These are phyloP conservation scores for Drosophila murphyi DNA, from an alignment of 1,140 invertebrate species.

Conservation along the genomic window DNA sequence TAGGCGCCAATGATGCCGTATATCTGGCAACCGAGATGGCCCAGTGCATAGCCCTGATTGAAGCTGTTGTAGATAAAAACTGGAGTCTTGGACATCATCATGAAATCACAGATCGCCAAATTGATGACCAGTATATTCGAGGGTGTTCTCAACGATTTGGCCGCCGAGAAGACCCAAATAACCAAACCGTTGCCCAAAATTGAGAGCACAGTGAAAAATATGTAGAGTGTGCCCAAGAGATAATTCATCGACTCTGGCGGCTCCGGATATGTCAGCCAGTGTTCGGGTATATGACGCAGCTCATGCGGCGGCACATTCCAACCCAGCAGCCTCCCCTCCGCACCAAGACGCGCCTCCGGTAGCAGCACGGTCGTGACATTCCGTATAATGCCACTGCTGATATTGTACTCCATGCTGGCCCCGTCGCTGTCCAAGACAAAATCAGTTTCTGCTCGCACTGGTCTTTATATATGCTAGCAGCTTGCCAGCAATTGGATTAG, in stretches of 20 bases:
- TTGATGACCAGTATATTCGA: constrained; percentile 96
- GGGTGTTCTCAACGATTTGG: constrained; percentile 93
- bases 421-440: constrained; percentile 68
- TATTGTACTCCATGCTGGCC: constrained; percentile 58
- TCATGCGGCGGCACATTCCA: constrained; percentile 92
- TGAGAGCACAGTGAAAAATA: constrained; percentile 91
- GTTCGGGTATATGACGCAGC: constrained; percentile 91
- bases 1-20: constrained; percentile 91
- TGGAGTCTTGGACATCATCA: constrained; percentile 95
- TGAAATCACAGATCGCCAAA: constrained; percentile 93
- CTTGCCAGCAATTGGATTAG: constrained; percentile 62
- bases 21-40: constrained; percentile 91
- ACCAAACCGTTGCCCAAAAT: constrained; percentile 94
- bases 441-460: constrained; percentile 34
- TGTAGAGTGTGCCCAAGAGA: constrained; percentile 92
- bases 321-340: constrained; percentile 87
- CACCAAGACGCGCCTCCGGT: constrained; percentile 65
- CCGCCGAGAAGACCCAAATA: constrained; percentile 92
- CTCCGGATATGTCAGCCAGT: constrained; percentile 92
- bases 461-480: constrained; percentile 56
- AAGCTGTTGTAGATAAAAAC: constrained; percentile 88
- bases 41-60: constrained; percentile 90
- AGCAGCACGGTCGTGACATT: constrained; percentile 70
- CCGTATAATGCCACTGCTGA: constrained; percentile 46
- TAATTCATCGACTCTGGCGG: constrained; percentile 93